Evolutionary conservation across 2,888 invertebrate species (phyloP).

Genomic region (Idaea straminata): DNA sequence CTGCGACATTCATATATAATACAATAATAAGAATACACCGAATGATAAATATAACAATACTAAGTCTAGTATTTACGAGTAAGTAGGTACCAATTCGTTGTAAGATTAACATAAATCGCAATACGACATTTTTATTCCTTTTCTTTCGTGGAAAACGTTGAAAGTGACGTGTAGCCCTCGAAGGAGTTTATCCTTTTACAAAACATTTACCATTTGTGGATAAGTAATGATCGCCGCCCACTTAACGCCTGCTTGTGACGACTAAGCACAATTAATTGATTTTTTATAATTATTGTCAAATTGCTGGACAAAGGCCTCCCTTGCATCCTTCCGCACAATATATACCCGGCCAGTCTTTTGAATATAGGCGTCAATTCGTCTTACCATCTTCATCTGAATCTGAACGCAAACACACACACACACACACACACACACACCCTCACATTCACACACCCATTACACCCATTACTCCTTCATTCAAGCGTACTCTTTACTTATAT

Average conservation of each 20-base stretch:
- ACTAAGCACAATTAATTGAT: not conserved
- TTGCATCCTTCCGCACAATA: no score
- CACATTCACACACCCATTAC: no score
- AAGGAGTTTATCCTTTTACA: slow-evolving; percentile 23
- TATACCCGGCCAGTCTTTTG: no score
- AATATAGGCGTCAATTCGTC: no score
- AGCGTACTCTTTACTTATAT: no score
- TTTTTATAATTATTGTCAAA: no score
- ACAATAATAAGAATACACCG: slow-evolving; percentile 28
- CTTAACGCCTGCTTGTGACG: not conserved
- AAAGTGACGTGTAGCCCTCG: slow-evolving; percentile 26
- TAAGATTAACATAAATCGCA: slow-evolving; percentile 42
- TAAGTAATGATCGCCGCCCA: not conserved
- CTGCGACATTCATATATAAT: slow-evolving; percentile 42
- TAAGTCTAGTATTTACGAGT: not conserved
- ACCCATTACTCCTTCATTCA: no score
- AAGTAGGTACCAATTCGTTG: slow-evolving; percentile 11
- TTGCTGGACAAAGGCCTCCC: no score
- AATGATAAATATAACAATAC: no score
- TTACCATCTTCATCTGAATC: no score
- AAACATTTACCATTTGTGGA: slow-evolving; percentile 21
- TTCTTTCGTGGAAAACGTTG: slow-evolving; percentile 30
- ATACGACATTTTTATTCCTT: slow-evolving; percentile 38
- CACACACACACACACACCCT: no score
- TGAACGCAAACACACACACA: no score